Evolutionary conservation across 2,113 vertebrate species (phyloP), one percentile per base, ranked within the genome.

Genomic region (Eulemur macaco): DNA sequence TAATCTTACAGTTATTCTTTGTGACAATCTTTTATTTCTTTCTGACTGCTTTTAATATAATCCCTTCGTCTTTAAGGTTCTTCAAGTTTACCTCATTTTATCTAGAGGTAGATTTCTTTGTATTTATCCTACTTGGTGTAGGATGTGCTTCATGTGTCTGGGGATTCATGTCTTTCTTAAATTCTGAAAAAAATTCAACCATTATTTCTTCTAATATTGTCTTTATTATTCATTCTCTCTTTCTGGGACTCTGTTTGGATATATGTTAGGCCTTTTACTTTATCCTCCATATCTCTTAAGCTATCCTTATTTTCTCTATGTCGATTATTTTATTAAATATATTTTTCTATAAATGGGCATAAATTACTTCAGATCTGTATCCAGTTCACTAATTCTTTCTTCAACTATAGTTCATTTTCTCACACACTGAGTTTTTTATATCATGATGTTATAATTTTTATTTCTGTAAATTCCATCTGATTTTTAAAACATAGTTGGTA

Each of bases 321-420:
- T 54, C 34, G 3, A 14, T 15, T 50, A 90, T 76, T 94, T 23
- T 80, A 21, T 21, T 56, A 56, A 56, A 56, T 21, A 39, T 56
- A 47, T 76, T 86, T 95, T 64, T 9, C 25, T 71, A 68, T 34
- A 73, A 15, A 84, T 78, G 64, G 14, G 12, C 45, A 93, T 8
- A 63, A 39, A 54, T 73, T 93, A 91, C 78, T 96, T 96, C 64
- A 93, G 63, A 56, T 58, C 6, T 69, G 50, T 29, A 86, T 71
- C 31, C 29, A 86, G 1, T 89, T 89, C 31, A 84, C 37, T 81
- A 89, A 91, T 76, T 91, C 42, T 60, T 90, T 89, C 15, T 92
- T 87, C 73, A 78, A 12, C 34, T 66, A 0, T 50, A 82, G 66
- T 77, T 78, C 85, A 14, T 77, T 86, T 89, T 4, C 17, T 86